Conservation (phyloP, 2,113 vertebrate genomes). For the Saguinus imperator region DNA sequence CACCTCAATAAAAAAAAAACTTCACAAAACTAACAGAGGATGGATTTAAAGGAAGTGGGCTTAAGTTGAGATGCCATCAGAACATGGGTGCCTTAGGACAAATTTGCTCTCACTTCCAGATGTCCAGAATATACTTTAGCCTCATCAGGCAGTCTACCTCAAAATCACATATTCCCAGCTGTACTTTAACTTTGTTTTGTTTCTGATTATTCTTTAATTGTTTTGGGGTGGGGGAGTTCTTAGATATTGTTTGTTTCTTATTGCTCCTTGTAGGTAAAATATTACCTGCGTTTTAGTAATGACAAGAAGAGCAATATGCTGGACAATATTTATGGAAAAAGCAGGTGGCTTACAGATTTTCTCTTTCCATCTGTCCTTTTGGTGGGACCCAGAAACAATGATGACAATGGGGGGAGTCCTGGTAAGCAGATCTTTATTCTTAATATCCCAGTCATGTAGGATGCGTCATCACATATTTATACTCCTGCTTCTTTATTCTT, state of each 20-base stretch:
- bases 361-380: constrained; percentile 15
- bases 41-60: not conserved
- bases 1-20: not conserved
- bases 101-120: not conserved
- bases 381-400: not conserved
- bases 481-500: not conserved
- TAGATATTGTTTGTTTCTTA: constrained; percentile 21
- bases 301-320: constrained; percentile 86
- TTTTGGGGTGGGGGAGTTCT: not conserved
- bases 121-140: not conserved
- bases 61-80: not conserved
- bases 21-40: not conserved
- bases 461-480: not conserved
- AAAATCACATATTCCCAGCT: not conserved
- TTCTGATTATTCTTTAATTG: not conserved
- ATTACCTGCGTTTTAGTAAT: constrained; percentile 92
- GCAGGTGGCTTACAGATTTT: constrained; percentile 34
- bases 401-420: not conserved
- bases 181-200: not conserved
- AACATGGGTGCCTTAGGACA: not conserved
- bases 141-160: not conserved
- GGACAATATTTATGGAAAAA: fast-evolving
- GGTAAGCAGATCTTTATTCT: constrained; percentile 50
- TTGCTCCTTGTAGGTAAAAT: constrained; percentile 86
- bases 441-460: not conserved